These are phyloP conservation scores for Drosophila kikkawai DNA, from an alignment of 1,140 invertebrate genomes.

Conservation along the genomic window DNA sequence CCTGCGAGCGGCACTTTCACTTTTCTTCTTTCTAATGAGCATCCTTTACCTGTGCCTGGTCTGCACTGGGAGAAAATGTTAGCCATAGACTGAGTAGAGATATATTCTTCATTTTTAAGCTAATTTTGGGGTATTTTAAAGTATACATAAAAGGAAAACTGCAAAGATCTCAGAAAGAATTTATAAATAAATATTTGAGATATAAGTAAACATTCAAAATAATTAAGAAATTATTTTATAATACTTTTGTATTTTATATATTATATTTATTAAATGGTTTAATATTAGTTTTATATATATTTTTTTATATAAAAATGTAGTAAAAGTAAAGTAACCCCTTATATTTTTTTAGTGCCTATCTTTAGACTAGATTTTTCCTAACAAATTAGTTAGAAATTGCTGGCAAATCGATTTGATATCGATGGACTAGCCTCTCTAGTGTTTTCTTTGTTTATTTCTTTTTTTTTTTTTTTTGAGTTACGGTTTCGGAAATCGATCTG, in stretches of 20 bases:
- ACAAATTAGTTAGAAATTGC: slow-evolving; percentile 74
- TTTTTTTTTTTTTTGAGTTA: slow-evolving; percentile 52
- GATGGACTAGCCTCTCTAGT: slow-evolving; percentile 2
- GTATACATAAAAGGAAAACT: too few species aligned
- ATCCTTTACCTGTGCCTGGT: slow-evolving; percentile 49
- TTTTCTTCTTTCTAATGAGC: slow-evolving; percentile 52
- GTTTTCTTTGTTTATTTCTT: slow-evolving; percentile 4
- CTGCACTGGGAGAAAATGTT: background rate
- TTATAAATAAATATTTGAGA: background rate
- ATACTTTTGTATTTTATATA: too few species aligned
- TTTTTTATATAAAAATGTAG: too few species aligned
- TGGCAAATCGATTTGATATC: slow-evolving; percentile 75
- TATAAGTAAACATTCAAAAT: background rate
- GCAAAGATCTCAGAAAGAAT: too few species aligned
- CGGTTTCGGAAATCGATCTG: slow-evolving; percentile 56
- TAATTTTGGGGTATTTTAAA: background rate
- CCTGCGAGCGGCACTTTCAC: slow-evolving; percentile 68
- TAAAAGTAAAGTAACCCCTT: too few species aligned
- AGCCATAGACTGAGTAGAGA: background rate
- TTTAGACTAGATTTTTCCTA: background rate
- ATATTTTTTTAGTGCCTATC: background rate
- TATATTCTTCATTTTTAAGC: background rate
- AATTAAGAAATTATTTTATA: background rate
- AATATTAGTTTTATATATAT: too few species aligned
- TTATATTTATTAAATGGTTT: too few species aligned